Base-by-base conservation (phyloP, 2,888 invertebrate genomes). In the Cecidostiba fungosa region DNA sequence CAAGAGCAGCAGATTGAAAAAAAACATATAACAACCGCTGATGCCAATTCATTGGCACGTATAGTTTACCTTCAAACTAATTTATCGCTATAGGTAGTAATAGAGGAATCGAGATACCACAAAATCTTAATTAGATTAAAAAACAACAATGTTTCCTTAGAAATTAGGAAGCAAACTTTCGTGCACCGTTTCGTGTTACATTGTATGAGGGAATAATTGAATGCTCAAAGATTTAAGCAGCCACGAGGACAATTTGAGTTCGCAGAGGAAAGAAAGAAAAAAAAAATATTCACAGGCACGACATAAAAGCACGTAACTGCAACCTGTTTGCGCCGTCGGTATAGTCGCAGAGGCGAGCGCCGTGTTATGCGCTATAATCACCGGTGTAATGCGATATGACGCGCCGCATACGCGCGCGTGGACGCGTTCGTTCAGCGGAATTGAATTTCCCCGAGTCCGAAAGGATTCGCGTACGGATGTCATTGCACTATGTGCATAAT, bases 351-450 rank as follows among this genome's bases (percentile, higher is more conserved):
- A 70, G 70, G n/a, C 43, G 43, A 39, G 72, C 39, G 39, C 19
- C 39, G 72, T 72, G 23, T 39, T 72, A 72, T 23, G 72, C 43
- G 39, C 43, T 23, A n/a, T 72, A 72, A 72, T 72, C 39, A 43
- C 72, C n/a, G 43, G 72, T 72, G 72, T 72, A 72, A 72, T 72
- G 43, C 39, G 39, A 39, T 23, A 14, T 43, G 72, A 72, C 72
- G 72, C 36, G 39, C 39, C 62, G n/a, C 26, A 26, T 23, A 62
- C 14, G 23, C 19, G 23, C 19, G 54, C n/a, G 23, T 8, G 54
- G n/a, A n/a, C 54, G n/a, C 1, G 4, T 62, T 23, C 14, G n/a
- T 10, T 12, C 66, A 26, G n/a, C 4, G 29, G n/a, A 66, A 66
- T 66, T 66, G 66, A 66, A 29, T 29, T 72, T 72, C n/a, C 14